phyloP scores from a whole-genome alignment of 2,888 invertebrate genomes.

The Acleris emargana region DNA sequence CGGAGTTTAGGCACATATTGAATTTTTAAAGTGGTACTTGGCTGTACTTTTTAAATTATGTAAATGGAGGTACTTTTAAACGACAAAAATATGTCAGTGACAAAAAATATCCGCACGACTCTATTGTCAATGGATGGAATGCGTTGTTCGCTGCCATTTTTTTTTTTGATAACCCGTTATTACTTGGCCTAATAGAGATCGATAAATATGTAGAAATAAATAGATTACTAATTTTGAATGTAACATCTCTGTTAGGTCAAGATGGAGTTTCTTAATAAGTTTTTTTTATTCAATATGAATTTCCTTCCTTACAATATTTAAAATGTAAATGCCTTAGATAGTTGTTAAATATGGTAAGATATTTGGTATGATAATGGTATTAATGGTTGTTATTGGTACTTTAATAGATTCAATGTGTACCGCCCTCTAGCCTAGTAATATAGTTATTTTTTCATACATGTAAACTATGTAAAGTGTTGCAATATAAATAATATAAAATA shows the following conservation, averaged over 20 bases:
- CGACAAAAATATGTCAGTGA: too few relatives aligned
- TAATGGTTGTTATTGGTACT: not conserved
- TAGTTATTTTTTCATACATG: slow-evolving; percentile 37
- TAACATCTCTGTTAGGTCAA: too few relatives aligned
- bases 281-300: too few relatives aligned
- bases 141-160: not conserved
- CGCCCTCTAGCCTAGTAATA: slow-evolving; percentile 22
- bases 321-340: slow-evolving; percentile 3
- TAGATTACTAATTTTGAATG: too few relatives aligned
- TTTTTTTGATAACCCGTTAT: not conserved
- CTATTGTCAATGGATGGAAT: too few relatives aligned
- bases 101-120: too few relatives aligned
- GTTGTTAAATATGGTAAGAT: slow-evolving; percentile 3
- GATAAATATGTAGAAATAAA: too few relatives aligned
- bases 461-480: slow-evolving; percentile 37
- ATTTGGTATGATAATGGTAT: not conserved
- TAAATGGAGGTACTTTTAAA: not conserved
- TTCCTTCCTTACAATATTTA: slow-evolving; percentile 1
- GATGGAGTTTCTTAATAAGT: too few relatives aligned
- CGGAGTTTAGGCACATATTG: slow-evolving; percentile 10
- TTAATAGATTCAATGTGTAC: not conserved
- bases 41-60: not conserved
- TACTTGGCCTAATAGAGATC: too few relatives aligned
- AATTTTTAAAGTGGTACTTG: not conserved
- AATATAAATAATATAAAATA: slow-evolving; percentile 34